Conservation (phyloP, 1,140 invertebrate species). For the Drosophila grimshawi region DNA sequence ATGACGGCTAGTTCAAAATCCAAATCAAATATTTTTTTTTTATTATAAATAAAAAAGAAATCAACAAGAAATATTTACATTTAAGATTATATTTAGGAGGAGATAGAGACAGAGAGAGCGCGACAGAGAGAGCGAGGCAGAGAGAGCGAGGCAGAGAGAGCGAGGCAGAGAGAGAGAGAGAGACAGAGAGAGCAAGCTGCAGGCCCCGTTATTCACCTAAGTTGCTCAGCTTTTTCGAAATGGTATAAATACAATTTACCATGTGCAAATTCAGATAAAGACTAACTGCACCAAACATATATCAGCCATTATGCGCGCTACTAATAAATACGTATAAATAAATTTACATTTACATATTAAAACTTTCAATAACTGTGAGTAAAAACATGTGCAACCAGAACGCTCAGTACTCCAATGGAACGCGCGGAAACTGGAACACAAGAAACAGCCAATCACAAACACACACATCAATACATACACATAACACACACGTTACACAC, state of each 20-base stretch:
- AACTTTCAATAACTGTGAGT: slow-evolving; percentile 12
- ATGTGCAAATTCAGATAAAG: slow-evolving; percentile 11
- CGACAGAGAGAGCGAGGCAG: no score
- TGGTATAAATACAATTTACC: slow-evolving; percentile 27
- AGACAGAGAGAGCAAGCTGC: no score
- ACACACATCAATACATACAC: slow-evolving; percentile 10
- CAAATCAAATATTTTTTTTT: slow-evolving; percentile 58
- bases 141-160: no score
- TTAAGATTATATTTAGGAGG: slow-evolving; percentile 53
- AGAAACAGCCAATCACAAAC: background rate
- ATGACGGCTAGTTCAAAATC: slow-evolving; percentile 37
- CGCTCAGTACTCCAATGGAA: background rate
- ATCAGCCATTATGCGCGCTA: slow-evolving; percentile 27
- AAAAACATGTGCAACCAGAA: background rate
- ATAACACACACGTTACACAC: background rate
- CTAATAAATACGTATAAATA: slow-evolving; percentile 20
- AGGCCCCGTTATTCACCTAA: slow-evolving; percentile 17
- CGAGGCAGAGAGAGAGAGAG: no score
- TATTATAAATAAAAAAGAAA: background rate
- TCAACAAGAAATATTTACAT: slow-evolving; percentile 56
- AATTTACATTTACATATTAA: slow-evolving; percentile 35
- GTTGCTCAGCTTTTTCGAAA: slow-evolving; percentile 25
- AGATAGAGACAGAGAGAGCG: no score
- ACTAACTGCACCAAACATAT: slow-evolving; percentile 25
- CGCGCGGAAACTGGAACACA: slow-evolving; percentile 5